Evolutionary conservation across 2,888 invertebrate species (phyloP).

Genomic region (Podabrus alpinus): DNA sequence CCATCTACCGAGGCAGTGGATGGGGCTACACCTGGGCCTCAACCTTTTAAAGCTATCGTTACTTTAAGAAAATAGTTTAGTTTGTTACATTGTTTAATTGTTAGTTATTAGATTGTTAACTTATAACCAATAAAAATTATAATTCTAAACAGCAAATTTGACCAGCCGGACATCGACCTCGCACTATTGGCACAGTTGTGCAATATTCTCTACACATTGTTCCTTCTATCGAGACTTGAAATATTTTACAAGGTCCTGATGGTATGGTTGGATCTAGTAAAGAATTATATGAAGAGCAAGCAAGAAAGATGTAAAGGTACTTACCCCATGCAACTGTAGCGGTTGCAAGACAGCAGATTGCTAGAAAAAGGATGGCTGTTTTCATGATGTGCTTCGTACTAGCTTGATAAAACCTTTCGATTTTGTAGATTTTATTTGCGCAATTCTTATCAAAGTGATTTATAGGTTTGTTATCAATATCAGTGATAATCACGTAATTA

Average conservation of each 20-base stretch:
- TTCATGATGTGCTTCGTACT: not conserved
- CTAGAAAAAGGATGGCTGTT: not conserved
- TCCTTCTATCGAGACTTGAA: not conserved
- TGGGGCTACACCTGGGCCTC: conserved; percentile 77
- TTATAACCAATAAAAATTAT: not conserved
- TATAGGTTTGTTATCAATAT: not conserved
- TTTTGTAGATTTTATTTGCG: not conserved
- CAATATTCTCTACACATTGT: conserved; percentile 5
- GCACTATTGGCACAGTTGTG: not conserved
- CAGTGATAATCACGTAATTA: not conserved
- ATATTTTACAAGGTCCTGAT: conserved; percentile 1
- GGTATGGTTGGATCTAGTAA: not conserved
- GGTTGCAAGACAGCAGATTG: not conserved
- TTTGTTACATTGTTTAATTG: not conserved
- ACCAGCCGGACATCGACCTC: conserved; percentile 2
- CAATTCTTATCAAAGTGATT: not conserved
- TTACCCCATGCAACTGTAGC: not conserved
- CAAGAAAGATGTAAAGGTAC: not conserved
- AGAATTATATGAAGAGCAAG: not conserved
- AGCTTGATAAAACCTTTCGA: not conserved
- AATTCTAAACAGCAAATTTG: conserved; percentile 3
- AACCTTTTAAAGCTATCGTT: conserved; percentile 71
- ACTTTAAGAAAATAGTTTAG: conserved; percentile 39
- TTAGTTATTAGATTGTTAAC: not conserved
- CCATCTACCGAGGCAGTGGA: conserved; percentile 73